phyloP scores from a whole-genome alignment of 2,113 vertebrate species.

The Pluvianellus socialis region DNA sequence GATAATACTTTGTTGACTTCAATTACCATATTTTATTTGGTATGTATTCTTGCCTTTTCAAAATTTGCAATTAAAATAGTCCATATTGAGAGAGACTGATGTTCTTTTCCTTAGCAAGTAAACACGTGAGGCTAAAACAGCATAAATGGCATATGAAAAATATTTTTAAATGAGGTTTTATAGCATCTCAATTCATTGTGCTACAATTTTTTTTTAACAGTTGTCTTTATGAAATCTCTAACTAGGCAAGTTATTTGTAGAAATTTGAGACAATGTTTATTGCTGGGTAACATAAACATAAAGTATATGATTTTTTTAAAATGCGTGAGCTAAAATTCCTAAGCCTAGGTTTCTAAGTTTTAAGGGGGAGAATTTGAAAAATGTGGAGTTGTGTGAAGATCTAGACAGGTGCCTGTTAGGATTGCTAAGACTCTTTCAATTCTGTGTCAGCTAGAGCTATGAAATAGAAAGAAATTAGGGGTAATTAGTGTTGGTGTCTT shows the following conservation, averaged over 20 bases:
- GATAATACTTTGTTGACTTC: not conserved
- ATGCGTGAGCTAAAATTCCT: not conserved
- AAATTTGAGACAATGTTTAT: not conserved
- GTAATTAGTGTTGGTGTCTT: not conserved
- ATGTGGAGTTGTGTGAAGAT: not conserved
- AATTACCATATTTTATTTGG: not conserved
- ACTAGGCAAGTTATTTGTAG: not conserved
- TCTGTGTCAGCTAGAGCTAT: not conserved
- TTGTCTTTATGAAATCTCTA: not conserved
- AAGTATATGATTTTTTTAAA: not conserved
- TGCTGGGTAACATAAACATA: not conserved
- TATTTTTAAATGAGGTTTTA: not conserved
- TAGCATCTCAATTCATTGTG: not conserved
- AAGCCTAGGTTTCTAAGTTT: not conserved
- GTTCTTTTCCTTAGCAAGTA: not conserved
- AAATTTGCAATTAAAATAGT: not conserved
- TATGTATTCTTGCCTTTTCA: not conserved
- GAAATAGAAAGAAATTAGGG: not conserved
- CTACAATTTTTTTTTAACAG: not conserved
- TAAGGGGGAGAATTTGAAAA: not conserved
- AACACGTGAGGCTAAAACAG: not conserved
- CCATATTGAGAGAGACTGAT: not conserved
- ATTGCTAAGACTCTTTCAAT: not conserved
- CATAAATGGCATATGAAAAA: not conserved
- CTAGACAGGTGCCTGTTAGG: not conserved